Evolutionary conservation across 2,888 invertebrate genomes (phyloP).

Genomic region (Doris montereyensis): DNA sequence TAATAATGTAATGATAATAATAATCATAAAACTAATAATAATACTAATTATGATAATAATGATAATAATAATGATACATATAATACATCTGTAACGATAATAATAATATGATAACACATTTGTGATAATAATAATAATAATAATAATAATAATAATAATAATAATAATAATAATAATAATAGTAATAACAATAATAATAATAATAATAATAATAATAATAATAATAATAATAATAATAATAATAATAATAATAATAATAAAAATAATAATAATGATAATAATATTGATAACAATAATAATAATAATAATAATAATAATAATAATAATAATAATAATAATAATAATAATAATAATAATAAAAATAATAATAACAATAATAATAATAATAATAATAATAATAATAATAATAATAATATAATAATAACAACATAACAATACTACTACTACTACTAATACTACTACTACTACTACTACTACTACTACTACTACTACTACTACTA

Average conservation of each 20-base stretch:
- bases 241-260: slow-evolving; percentile 35
- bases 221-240: slow-evolving; percentile 45
- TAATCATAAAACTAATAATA: too few relatives aligned
- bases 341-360: too few relatives aligned
- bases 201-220: slow-evolving; percentile 16
- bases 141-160: neutral
- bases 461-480: slow-evolving; percentile 2
- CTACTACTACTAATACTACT: neutral
- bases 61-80: too few relatives aligned
- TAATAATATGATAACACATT: too few relatives aligned
- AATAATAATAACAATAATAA: too few relatives aligned
- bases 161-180: slow-evolving; percentile 3
- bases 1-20: too few relatives aligned
- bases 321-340: too few relatives aligned
- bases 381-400: too few relatives aligned
- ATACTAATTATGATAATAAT: too few relatives aligned
- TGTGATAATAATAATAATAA: neutral
- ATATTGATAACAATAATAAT: neutral
- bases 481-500: slow-evolving; percentile 1
- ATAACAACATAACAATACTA: too few relatives aligned
- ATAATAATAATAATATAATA: too few relatives aligned
- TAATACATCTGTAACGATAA: too few relatives aligned
- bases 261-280: neutral
- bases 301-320: neutral
- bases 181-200: slow-evolving; percentile 12